Conservation (phyloP, 2,888 invertebrate genomes). For the Prosopocoilus inquinatus region DNA sequence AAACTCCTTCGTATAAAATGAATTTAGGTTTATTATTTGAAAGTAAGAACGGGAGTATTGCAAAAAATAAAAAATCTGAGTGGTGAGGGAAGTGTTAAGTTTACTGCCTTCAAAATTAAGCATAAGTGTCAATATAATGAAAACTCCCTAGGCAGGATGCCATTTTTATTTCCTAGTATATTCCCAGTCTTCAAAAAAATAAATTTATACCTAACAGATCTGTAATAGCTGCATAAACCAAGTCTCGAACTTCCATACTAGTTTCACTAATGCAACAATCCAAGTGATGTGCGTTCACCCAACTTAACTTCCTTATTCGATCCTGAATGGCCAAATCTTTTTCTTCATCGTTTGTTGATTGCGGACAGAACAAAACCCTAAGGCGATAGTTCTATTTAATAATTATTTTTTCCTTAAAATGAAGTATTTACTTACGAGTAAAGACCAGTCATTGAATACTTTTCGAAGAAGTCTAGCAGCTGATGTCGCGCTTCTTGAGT, state of each 20-base stretch:
- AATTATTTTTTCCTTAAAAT: background rate
- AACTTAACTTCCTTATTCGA: conserved; percentile 90
- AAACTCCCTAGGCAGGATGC: too few species aligned
- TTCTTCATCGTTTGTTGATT: conserved; percentile 88
- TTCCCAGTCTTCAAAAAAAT: too few species aligned
- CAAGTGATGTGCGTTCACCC: conserved; percentile 93
- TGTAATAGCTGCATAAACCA: conserved; percentile 91
- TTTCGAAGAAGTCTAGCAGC: conserved; percentile 90
- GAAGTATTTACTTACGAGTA: conserved; percentile 64
- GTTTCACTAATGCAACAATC: conserved; percentile 90
- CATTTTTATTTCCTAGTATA: too few species aligned
- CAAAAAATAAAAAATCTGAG: too few species aligned
- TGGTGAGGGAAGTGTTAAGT: too few species aligned
- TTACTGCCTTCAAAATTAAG: too few species aligned
- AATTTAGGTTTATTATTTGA: too few species aligned
- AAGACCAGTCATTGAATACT: conserved; percentile 86
- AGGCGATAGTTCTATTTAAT: conserved; percentile 45
- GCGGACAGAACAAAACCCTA: conserved; percentile 82
- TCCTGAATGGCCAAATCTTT: conserved; percentile 90
- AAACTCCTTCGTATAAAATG: too few species aligned
- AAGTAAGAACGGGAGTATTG: too few species aligned
- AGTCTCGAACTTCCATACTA: conserved; percentile 77
- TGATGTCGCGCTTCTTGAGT: conserved; percentile 74
- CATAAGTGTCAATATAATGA: too few species aligned
- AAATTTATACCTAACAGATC: conserved; percentile 75